These are phyloP conservation scores for Daboia siamensis DNA, from an alignment of 2,113 vertebrate genomes.

Conservation along the genomic window DNA sequence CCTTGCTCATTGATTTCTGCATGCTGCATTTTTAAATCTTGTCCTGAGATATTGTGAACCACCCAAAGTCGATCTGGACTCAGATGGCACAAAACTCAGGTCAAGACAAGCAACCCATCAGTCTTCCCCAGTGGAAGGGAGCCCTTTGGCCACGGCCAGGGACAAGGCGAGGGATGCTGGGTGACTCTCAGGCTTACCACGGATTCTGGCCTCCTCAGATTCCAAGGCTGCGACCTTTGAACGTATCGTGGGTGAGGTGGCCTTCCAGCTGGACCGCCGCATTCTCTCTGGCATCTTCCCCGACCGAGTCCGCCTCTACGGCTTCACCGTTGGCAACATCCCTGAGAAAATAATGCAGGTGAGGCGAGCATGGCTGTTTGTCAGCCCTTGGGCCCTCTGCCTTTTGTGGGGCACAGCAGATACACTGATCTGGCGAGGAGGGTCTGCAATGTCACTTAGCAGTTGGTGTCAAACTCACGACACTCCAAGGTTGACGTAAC, in stretches of 20 bases:
- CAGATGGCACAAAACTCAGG: background rate
- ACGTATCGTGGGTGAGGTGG: slow-evolving; percentile 75
- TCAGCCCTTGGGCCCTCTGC: background rate
- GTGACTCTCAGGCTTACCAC: background rate
- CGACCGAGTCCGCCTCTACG: slow-evolving; percentile 68
- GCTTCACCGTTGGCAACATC: slow-evolving; percentile 78
- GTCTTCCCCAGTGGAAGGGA: background rate
- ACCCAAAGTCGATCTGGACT: background rate
- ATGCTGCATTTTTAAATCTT: background rate
- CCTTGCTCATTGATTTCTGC: background rate
- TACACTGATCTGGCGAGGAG: background rate
- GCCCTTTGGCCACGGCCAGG: background rate
- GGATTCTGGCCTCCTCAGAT: slow-evolving; percentile 37
- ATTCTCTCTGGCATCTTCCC: slow-evolving; percentile 76
- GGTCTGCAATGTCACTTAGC: background rate
- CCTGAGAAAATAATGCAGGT: slow-evolving; percentile 74
- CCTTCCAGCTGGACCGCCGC: slow-evolving; percentile 77
- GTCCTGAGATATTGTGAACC: background rate
- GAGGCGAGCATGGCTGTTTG: background rate
- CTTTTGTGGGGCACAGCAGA: background rate
- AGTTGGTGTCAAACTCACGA: fast-evolving
- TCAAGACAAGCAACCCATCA: background rate
- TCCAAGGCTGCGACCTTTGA: slow-evolving; percentile 27
- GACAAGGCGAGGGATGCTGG: background rate
- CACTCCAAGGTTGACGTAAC: background rate